Base-by-base conservation (phyloP, 1,140 invertebrate genomes). In the Pachypsylla venusta region DNA sequence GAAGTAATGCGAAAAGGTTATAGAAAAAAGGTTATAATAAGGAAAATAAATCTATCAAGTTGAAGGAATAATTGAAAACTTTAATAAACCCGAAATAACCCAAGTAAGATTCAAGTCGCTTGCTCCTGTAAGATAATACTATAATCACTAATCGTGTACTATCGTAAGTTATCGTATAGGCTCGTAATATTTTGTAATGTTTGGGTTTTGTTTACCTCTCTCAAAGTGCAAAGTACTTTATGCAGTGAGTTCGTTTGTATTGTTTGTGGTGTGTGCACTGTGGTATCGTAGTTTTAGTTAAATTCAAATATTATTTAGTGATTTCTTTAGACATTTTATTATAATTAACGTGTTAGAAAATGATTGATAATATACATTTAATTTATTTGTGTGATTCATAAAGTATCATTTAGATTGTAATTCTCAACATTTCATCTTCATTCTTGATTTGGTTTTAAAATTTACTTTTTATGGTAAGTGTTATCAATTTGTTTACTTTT, bases 1-100 rank as follows among this genome's bases (percentile, higher is more conserved):
- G n/a, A 19, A 19, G 7, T 48, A 48, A 19, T 19, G 30, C 7
- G 22, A 5, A 5, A 20, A 27, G 56, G 26, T 57, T 35, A 35
- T 57, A 57, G 20, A 57, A 26, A 27, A 26, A 22, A 26, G 27
- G 22, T 40, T 27, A 57, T 27, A 48, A 7, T 10, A 10, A 35
- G 30, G 30, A 35, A 10, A n/a, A 35, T 35, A 7, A n/a, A 35
- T 35, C 30, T 7, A 35, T n/a, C 7, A n/a, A 7, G 7, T 7
- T 35, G 7, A n/a, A 35, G 7, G 7, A 35, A 35, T 35, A 35
- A 35, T 7, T 7, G n/a, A 7, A 57, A 35, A 26, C 56, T 27
- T 57, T 35, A 35, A 57, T 28, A 20, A 57, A 57, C 56, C 7
- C 20, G 19, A 13, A 28, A 40, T 20, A 57, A 3, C 26, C 56